Evolutionary conservation across 2,797 vertebrate species (phyloP), one percentile per base, ranked within the genome.

Genomic region (Spea hammondii): DNA sequence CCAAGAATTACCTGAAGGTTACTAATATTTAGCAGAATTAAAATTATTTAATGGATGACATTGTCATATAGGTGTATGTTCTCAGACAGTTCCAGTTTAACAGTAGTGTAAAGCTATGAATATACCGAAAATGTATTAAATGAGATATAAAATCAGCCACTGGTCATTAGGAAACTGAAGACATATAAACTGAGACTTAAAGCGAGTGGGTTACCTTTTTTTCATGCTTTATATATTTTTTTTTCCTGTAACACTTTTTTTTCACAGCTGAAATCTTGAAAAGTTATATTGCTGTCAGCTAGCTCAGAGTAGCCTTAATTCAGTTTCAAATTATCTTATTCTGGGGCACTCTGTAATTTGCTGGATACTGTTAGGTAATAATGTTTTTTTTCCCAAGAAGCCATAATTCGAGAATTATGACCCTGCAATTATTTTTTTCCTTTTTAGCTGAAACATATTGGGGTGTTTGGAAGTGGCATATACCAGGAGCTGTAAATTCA

Each of bases 111-210:
- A 55, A 64, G 5, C 44, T 3, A 48, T 55, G 47, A 65, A 47
- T 71, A 64, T 71, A 54, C 68, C 5, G 14, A 68, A 69, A 49
- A 57, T 44, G 6, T 65, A n/a, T 65, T 47, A 44, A 8, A 47
- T 47, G 55, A 48, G 44, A 65, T 55, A 66, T 50, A 48, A 70
- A 78, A 10, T 72, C 50, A 72, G 69, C 72, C 60, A 7, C 65
- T 67, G 69, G 14, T 72, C 72, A 70, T 60, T 60, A 60, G 51
- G 6, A 54, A 6, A 44, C 7, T 57, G 51, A 57, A 60, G 62
- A 65, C 62, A 66, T 62, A 57, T 66, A 48, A 54, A 5, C 64
- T 72, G 69, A 55, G 44, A 72, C 8, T 32, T 65, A 44, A 6
- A 78, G 69, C 76, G n/a, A 51, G 57, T 78, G 69, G 32, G 57